Conservation (phyloP, 2,797 vertebrate species). For the Odontamblyopus lacepedii region DNA sequence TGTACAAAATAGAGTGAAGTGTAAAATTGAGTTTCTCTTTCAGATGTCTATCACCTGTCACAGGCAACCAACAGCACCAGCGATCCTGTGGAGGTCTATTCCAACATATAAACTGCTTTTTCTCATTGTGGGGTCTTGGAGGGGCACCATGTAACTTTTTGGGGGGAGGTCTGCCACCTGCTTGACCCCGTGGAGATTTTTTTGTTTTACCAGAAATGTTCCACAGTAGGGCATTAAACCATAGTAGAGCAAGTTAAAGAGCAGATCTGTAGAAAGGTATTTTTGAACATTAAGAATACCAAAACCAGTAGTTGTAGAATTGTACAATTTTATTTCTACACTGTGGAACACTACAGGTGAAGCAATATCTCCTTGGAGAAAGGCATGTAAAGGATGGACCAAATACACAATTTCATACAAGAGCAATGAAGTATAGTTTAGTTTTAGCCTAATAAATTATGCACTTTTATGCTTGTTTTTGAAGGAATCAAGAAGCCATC, state of each 20-base stretch:
- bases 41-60: slow-evolving; percentile 62
- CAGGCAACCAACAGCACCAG: slow-evolving; percentile 15
- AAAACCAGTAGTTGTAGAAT: too few relatives aligned
- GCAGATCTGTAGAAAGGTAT: neutral
- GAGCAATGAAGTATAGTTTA: neutral
- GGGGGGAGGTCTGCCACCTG: neutral
- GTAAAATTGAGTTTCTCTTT: slow-evolving; percentile 18
- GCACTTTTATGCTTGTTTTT: neutral
- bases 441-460: neutral
- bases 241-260: neutral
- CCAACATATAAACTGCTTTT: slow-evolving; percentile 25
- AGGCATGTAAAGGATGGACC: neutral
- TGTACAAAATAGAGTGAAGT: neutral
- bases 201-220: neutral
- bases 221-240: neutral
- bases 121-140: neutral
- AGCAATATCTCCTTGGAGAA: too few relatives aligned
- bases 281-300: too few relatives aligned
- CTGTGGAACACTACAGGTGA: neutral
- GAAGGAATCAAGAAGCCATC: neutral
- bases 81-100: slow-evolving; percentile 37
- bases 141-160: neutral
- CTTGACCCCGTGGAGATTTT: neutral
- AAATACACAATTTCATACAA: neutral
- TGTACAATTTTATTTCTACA: neutral